These are phyloP conservation scores for Drosophila sordidapex DNA, from an alignment of 2,888 invertebrate genomes.

Conservation along the genomic window DNA sequence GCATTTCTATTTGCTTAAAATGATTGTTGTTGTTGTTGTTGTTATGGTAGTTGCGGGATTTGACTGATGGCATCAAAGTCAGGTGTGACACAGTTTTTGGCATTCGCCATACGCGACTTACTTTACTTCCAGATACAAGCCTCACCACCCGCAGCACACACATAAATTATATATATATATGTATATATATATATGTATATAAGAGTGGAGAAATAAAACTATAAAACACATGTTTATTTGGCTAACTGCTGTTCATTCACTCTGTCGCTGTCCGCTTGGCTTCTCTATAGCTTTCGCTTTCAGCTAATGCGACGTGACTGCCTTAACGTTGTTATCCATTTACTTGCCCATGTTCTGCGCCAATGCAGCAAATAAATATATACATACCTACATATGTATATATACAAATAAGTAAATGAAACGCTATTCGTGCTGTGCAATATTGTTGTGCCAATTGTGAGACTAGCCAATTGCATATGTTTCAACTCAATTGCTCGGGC, in stretches of 20 bases:
- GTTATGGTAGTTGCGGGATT: neutral
- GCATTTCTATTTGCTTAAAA: constrained; percentile 68
- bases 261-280: constrained; percentile 29
- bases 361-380: constrained; percentile 36
- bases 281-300: constrained; percentile 70
- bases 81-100: constrained; percentile 73
- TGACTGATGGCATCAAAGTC: constrained; percentile 66
- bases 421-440: constrained; percentile 40
- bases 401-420: constrained; percentile 43
- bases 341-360: constrained; percentile 62
- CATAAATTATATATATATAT: neutral
- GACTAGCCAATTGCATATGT: constrained; percentile 35
- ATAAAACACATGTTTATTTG: constrained; percentile 67
- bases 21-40: constrained; percentile 20
- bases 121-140: constrained; percentile 38
- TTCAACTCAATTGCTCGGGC: constrained; percentile 22
- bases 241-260: constrained; percentile 30
- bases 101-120: constrained; percentile 69
- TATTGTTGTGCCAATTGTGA: constrained; percentile 54
- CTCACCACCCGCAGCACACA: constrained; percentile 26
- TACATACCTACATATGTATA: constrained; percentile 1
- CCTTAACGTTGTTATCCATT: constrained; percentile 51
- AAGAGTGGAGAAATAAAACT: constrained; percentile 42
- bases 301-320: constrained; percentile 67
- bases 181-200: neutral